These are phyloP conservation scores for Elanus axillaris DNA, from an alignment of 2,113 vertebrate genomes.

Conservation along the genomic window DNA sequence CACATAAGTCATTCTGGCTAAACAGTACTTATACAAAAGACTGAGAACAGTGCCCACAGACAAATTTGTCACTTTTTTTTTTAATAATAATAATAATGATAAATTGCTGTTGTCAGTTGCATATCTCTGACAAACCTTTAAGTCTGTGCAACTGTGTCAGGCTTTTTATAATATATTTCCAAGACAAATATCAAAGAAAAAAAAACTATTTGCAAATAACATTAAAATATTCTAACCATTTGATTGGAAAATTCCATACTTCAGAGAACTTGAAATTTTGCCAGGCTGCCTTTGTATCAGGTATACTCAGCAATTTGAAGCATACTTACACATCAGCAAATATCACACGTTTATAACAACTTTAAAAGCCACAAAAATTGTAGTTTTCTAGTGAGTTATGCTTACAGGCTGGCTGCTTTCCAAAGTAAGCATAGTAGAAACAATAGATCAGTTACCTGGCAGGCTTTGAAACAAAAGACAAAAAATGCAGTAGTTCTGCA, in stretches of 20 bases:
- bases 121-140: neutral
- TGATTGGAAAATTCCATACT: neutral
- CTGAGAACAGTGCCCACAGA: neutral
- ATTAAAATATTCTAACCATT: neutral
- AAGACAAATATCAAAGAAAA: neutral
- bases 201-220: neutral
- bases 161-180: neutral
- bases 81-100: neutral
- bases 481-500: neutral
- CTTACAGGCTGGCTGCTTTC: neutral
- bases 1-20: neutral
- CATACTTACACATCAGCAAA: neutral
- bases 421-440: neutral
- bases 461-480: neutral
- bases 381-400: neutral
- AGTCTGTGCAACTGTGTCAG: neutral
- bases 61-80: neutral
- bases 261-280: neutral
- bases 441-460: neutral
- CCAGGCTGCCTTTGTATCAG: neutral
- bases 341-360: neutral
- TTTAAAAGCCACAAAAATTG: conserved; percentile 2
- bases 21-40: neutral
- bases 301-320: neutral
- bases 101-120: neutral